These are phyloP conservation scores for Caranx ignobilis DNA, from an alignment of 2,113 vertebrate genomes.

Conservation along the genomic window DNA sequence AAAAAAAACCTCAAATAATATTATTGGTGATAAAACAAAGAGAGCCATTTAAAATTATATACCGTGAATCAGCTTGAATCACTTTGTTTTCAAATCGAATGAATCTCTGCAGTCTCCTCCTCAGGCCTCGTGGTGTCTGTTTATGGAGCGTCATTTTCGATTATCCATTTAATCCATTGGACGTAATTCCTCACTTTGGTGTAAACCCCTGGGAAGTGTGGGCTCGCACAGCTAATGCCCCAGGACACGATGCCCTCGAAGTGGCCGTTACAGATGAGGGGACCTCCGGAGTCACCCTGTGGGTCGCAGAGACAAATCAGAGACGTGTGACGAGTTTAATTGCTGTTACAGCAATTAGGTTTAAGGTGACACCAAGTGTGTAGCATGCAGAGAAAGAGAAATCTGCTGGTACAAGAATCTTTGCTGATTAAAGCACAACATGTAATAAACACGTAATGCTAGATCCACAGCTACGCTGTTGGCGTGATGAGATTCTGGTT, in stretches of 20 bases:
- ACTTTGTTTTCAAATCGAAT: not conserved
- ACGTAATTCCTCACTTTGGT: slow-evolving; percentile 79
- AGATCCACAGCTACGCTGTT: too few relatives aligned
- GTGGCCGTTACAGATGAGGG: slow-evolving; percentile 74
- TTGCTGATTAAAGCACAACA: too few relatives aligned
- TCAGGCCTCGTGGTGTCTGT: not conserved
- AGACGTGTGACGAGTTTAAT: not conserved
- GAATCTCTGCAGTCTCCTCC: not conserved
- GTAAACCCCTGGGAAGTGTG: slow-evolving; percentile 82
- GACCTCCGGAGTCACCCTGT: slow-evolving; percentile 85
- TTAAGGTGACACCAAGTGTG: too few relatives aligned
- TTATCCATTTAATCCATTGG: slow-evolving; percentile 69
- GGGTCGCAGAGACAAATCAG: slow-evolving; percentile 15
- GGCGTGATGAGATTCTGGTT: too few relatives aligned
- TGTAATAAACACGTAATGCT: too few relatives aligned
- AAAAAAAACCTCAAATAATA: not conserved
- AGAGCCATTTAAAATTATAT: slow-evolving; percentile 2
- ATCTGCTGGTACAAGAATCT: too few relatives aligned
- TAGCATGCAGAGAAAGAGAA: too few relatives aligned
- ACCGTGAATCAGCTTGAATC: not conserved
- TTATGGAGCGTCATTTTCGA: slow-evolving; percentile 21
- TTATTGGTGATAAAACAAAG: not conserved
- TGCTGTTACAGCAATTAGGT: too few relatives aligned
- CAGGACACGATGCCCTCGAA: slow-evolving; percentile 86
- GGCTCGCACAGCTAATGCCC: slow-evolving; percentile 82